Percentiles rank a stretch among this genome's conserved stretches.
Conservation (phyloP, 2,888 invertebrate species). For the Nycteola revayana region DNA sequence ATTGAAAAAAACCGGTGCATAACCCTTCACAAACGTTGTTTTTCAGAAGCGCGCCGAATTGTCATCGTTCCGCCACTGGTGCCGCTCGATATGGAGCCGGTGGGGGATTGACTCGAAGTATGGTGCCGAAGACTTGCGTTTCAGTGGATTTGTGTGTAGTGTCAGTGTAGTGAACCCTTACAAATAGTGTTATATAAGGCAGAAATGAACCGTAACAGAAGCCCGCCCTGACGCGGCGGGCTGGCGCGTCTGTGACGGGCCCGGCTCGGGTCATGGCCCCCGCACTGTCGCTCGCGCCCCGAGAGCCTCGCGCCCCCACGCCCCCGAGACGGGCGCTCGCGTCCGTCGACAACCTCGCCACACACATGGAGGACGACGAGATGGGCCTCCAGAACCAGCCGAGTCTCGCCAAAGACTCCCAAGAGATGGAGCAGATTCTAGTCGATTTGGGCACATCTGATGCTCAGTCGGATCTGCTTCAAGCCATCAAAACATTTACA, state of each 20-base stretch:
- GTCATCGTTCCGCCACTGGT: constrained; percentile 41
- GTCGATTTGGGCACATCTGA: constrained; percentile 83
- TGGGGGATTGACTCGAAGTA: constrained; percentile 57
- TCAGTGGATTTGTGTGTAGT: constrained; percentile 54
- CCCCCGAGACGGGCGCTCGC: constrained; percentile 68
- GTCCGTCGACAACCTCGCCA: constrained; percentile 78
- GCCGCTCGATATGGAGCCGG: constrained; percentile 62
- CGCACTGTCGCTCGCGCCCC: constrained; percentile 90
- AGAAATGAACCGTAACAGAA: constrained; percentile 57
- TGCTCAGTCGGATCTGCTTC: constrained; percentile 84
- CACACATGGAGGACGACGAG: constrained; percentile 83
- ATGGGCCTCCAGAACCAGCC: constrained; percentile 81
- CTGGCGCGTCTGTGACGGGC: constrained; percentile 58
- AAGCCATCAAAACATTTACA: constrained; percentile 89
- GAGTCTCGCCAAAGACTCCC: constrained; percentile 80
- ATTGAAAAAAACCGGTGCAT: constrained; percentile 59
- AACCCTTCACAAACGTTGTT: constrained; percentile 65
- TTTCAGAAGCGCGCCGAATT: constrained; percentile 72
- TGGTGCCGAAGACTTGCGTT: constrained; percentile 41
- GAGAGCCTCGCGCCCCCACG: constrained; percentile 55
- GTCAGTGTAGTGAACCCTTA: constrained; percentile 52
- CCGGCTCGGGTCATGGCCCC: constrained; percentile 94
- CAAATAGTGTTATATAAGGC: constrained; percentile 70
- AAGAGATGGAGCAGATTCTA: constrained; percentile 86
- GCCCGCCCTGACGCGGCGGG: constrained; percentile 67